phyloP scores from a whole-genome alignment of 2,113 vertebrate species.

The Myxocyprinus asiaticus region DNA sequence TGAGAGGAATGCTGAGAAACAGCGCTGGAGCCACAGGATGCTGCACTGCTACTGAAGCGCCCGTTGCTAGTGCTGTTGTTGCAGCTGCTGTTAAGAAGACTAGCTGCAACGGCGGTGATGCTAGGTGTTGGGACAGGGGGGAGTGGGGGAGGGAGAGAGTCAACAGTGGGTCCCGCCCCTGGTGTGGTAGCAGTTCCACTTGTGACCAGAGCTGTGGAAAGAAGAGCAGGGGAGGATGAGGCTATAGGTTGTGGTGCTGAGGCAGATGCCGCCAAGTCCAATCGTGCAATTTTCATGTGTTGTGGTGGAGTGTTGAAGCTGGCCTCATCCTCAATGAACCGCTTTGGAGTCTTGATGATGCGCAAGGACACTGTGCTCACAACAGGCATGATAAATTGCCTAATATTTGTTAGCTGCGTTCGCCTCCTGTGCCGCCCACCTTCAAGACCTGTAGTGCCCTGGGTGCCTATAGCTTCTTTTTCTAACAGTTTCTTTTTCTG shows the following conservation, averaged over 20 bases:
- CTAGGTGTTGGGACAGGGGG: conserved; percentile 61
- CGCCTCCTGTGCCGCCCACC: conserved; percentile 83
- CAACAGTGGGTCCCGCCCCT: conserved; percentile 51
- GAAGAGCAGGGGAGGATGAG: conserved; percentile 36
- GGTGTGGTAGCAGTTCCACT: conserved; percentile 32
- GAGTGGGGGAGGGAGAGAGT: conserved; percentile 66
- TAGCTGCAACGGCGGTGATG: conserved; percentile 49
- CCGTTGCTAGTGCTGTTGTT: conserved; percentile 80
- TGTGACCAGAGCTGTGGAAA: conserved; percentile 36
- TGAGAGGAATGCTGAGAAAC: conserved; percentile 97
- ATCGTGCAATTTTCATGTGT: conserved; percentile 88
- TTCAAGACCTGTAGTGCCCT: conserved; percentile 59
- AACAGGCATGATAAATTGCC: conserved; percentile 98
- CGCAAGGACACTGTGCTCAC: conserved; percentile 95
- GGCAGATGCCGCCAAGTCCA: conserved; percentile 76
- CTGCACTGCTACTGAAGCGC: conserved; percentile 85
- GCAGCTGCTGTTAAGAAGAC: conserved; percentile 67
- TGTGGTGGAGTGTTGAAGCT: conserved; percentile 79
- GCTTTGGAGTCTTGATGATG: conserved; percentile 96
- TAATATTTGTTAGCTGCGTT: conserved; percentile 95
- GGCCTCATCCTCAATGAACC: conserved; percentile 96
- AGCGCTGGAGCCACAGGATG: conserved; percentile 92
- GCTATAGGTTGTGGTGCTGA: conserved; percentile 58
- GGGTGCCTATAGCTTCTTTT: conserved; percentile 79
- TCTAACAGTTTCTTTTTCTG: conserved; percentile 86